Conservation (phyloP, 2,888 invertebrate genomes). For the Shargacucullia verbasci region DNA sequence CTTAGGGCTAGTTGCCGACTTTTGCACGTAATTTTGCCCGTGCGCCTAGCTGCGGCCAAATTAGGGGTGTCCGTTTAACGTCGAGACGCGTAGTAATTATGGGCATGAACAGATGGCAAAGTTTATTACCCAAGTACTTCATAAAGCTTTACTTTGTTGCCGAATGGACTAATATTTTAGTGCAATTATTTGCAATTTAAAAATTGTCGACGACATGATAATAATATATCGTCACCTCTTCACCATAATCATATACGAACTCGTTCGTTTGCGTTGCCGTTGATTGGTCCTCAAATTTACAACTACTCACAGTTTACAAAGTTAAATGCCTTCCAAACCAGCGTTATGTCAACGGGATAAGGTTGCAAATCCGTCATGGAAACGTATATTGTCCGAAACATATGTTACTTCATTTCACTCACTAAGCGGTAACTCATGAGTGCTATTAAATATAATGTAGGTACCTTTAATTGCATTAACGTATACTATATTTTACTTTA, state of each 20-base stretch:
- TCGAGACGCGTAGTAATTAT: neutral
- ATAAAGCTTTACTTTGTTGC: no score
- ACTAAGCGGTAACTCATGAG: neutral
- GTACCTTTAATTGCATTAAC: conserved; percentile 11
- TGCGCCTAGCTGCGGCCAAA: no score
- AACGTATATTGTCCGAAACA: neutral
- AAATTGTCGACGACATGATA: neutral
- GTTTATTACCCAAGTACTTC: no score
- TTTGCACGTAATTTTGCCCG: no score
- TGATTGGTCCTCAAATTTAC: neutral
- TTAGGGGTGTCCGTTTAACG: neutral
- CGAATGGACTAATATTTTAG: no score
- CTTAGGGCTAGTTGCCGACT: no score
- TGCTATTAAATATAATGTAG: conserved; percentile 4
- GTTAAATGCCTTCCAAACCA: neutral
- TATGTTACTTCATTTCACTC: neutral
- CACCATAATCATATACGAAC: neutral
- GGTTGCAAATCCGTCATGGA: neutral
- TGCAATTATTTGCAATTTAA: neutral
- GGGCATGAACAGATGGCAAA: neutral
- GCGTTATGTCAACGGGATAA: conserved; percentile 10
- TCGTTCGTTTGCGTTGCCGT: neutral
- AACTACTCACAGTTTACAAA: neutral
- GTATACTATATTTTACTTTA: conserved; percentile 21
- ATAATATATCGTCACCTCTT: no score